phyloP scores from a whole-genome alignment of 2,888 invertebrate species.

The Drymonia ruficornis region DNA sequence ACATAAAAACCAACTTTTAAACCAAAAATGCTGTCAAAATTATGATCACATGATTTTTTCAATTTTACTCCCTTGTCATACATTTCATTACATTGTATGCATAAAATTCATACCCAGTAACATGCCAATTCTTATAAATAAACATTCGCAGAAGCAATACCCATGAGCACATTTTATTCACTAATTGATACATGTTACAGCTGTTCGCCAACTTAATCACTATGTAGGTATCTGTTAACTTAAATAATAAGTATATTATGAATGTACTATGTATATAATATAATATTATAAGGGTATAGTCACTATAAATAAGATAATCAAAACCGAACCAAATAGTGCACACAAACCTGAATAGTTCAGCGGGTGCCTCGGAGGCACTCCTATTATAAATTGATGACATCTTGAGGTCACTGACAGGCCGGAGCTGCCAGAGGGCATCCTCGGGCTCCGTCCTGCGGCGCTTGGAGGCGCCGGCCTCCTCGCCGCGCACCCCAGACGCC shows the following conservation, averaged over 20 bases:
- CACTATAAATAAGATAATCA: slow-evolving; percentile 17
- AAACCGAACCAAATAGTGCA: slow-evolving; percentile 34
- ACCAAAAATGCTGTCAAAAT: too few species aligned
- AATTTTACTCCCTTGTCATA: too few species aligned
- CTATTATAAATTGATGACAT: slow-evolving; percentile 95
- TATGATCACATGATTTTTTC: too few species aligned
- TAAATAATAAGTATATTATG: too few species aligned
- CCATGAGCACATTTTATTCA: too few species aligned
- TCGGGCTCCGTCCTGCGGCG: slow-evolving; percentile 77
- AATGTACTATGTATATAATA: background rate
- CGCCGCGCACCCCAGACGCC: slow-evolving; percentile 72
- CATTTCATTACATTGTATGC: too few species aligned
- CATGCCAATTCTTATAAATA: too few species aligned
- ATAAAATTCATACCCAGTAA: too few species aligned
- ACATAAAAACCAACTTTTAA: too few species aligned
- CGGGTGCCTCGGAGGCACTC: slow-evolving; percentile 92
- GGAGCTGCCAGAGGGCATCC: slow-evolving; percentile 90
- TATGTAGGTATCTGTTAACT: too few species aligned
- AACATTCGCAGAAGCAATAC: too few species aligned
- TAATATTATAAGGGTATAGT: background rate
- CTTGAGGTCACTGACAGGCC: slow-evolving; percentile 94
- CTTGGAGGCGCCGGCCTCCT: slow-evolving; percentile 74
- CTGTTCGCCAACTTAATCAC: background rate
- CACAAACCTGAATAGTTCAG: slow-evolving; percentile 90
- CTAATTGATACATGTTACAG: too few species aligned